Conservation (phyloP, 2,113 vertebrate genomes). For the Nettapus auritus region DNA sequence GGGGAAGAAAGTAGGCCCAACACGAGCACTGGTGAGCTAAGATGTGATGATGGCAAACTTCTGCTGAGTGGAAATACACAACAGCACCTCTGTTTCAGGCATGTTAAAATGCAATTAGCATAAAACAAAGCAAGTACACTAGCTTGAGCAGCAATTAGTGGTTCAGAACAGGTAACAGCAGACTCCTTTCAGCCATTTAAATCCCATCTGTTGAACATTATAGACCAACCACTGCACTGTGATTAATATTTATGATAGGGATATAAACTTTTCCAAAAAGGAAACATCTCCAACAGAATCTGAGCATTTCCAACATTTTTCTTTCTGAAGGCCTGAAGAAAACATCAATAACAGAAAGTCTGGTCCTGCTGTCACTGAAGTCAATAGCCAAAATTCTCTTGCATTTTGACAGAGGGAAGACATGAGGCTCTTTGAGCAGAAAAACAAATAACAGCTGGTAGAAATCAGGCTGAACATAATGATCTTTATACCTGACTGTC, state of each 20-base stretch:
- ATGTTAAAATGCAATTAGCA: neutral
- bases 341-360: neutral
- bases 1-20: neutral
- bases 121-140: neutral
- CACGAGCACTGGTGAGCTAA: neutral
- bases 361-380: neutral
- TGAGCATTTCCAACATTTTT: neutral
- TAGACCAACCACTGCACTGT: neutral
- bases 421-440: neutral
- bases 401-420: neutral
- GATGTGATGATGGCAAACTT: neutral
- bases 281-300: neutral
- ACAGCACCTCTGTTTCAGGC: neutral
- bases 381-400: neutral
- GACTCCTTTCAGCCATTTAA: neutral
- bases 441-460: neutral
- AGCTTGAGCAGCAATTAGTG: neutral
- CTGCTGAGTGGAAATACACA: neutral
- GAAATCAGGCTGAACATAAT: neutral
- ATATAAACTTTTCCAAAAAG: neutral
- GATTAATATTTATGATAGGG: constrained; percentile 6
- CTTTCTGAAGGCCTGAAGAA: neutral
- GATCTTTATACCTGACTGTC: neutral
- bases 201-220: constrained; percentile 19
- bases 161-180: neutral